Evolutionary conservation across 2,888 invertebrate species (phyloP).

Genomic region (Heliconius ethilla): DNA sequence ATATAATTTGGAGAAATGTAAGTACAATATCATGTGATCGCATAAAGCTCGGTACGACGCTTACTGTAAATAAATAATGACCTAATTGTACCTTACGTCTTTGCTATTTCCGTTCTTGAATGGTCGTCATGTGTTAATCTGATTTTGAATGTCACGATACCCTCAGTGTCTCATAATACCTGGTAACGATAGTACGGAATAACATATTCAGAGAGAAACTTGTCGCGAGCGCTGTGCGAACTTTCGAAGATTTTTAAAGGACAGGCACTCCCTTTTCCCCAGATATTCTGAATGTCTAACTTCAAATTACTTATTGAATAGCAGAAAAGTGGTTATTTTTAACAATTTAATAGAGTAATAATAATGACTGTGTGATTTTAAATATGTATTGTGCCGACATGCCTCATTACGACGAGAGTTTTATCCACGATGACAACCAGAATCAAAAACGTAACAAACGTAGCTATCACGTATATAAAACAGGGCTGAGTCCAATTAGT

Average conservation of each 20-base stretch:
- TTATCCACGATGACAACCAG: constrained; percentile 74
- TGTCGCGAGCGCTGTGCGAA: constrained; percentile 55
- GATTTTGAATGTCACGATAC: constrained; percentile 42
- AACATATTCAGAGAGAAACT: constrained; percentile 50
- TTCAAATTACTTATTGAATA: background rate
- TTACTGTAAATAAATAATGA: constrained; percentile 80
- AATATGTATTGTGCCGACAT: constrained; percentile 57
- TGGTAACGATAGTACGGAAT: constrained; percentile 39
- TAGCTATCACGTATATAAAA: constrained; percentile 78
- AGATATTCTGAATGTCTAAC: constrained; percentile 30
- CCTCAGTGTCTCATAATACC: constrained; percentile 38
- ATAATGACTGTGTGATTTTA: constrained; percentile 3
- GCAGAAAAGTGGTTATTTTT: background rate
- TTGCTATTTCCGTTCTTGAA: constrained; percentile 72
- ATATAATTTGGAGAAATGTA: constrained; percentile 60
- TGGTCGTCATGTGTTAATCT: constrained; percentile 47
- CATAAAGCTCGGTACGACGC: constrained; percentile 61
- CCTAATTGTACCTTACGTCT: constrained; percentile 73
- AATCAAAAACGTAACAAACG: constrained; percentile 78
- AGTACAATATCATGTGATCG: constrained; percentile 56
- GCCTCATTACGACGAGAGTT: constrained; percentile 81
- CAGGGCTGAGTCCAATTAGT: constrained; percentile 65
- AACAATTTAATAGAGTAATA: background rate
- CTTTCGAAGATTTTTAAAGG: constrained; percentile 75
- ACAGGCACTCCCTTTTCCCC: constrained; percentile 68